Evolutionary conservation across 2,888 invertebrate genomes (phyloP), one percentile per base, ranked within the genome.

Genomic region (Malthinus flaveolus): DNA sequence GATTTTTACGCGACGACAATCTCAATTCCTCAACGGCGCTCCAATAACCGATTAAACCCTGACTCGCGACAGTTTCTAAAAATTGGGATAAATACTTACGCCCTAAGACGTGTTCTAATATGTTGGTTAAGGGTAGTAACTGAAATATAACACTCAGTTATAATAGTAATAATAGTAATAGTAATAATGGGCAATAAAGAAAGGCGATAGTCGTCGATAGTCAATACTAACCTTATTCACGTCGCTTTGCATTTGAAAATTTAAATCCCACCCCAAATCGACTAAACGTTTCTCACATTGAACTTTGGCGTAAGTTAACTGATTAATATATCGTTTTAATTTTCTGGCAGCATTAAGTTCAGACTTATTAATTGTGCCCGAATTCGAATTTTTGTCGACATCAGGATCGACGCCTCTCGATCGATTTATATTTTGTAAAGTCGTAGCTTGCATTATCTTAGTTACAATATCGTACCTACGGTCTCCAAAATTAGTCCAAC

Each of bases 371-470:
- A 87, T 71, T 49, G 83, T 84, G 42, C 81, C 78, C n/a, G 82
- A 81, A 42, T 79, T 73, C n/a, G 83, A 78, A 48, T 79, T 79
- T 42, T 80, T 81, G 60, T 84, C 84, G 45, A 82, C 82, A 65
- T 90, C 91, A 36, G 85, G 81, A 71, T 89, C 89, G 35, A 88
- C 81, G 44, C 91, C 93, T 80, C 92, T 91, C 5, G 92, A 88
- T 68, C 93, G 84, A 79, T 94, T 94, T 60, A 95, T 82, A 74
- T 94, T 95, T 79, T 94, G 93, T 65, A 94, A 84, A 1, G 93
- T 93, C 10, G 95, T 94, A 0, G 94, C 94, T 82, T 95, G 93
- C 90, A 95, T 93, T 68, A 95, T 89, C 82, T 95, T 95, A 42
- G 91, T 91, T 4, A 95, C 91, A 66, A 95, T 93, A 70, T 91